phyloP scores from a whole-genome alignment of 2,113 vertebrate species.

The Salminus brasiliensis region DNA sequence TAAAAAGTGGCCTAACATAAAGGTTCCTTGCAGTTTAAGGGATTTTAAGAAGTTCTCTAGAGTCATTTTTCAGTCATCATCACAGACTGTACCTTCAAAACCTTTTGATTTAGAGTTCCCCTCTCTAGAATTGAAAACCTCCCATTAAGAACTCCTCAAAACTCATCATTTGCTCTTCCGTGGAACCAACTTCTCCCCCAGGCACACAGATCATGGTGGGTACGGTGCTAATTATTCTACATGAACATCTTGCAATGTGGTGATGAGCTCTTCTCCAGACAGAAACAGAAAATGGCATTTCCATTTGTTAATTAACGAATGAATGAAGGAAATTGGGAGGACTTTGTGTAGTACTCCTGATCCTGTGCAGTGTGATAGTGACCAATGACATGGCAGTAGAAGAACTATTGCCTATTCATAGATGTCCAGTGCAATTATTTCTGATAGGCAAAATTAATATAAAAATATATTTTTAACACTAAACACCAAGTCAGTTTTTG shows the following conservation, averaged over 20 bases:
- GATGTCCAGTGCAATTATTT: no score
- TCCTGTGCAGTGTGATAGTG: neutral
- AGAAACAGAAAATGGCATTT: conserved; percentile 22
- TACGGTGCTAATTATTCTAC: conserved; percentile 13
- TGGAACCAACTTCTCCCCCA: neutral
- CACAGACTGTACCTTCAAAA: neutral
- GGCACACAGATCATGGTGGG: neutral
- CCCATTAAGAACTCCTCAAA: neutral
- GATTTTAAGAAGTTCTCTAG: neutral
- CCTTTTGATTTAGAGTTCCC: neutral
- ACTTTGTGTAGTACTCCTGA: neutral
- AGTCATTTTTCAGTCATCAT: neutral
- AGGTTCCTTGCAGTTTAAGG: no score
- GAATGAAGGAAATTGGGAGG: conserved; percentile 7
- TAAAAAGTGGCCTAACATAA: no score
- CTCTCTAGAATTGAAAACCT: neutral
- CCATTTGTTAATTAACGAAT: conserved; percentile 17
- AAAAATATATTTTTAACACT: no score
- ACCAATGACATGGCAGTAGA: neutral
- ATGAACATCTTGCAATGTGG: conserved; percentile 21
- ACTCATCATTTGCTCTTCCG: neutral
- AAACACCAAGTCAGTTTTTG: no score
- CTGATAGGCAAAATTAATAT: no score
- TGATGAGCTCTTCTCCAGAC: conserved; percentile 31
- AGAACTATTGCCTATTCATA: no score